Percentiles rank a stretch among this genome's conserved stretches.
These are phyloP conservation scores for Deilephila elpenor DNA, from an alignment of 2,888 invertebrate species.

Conservation along the genomic window DNA sequence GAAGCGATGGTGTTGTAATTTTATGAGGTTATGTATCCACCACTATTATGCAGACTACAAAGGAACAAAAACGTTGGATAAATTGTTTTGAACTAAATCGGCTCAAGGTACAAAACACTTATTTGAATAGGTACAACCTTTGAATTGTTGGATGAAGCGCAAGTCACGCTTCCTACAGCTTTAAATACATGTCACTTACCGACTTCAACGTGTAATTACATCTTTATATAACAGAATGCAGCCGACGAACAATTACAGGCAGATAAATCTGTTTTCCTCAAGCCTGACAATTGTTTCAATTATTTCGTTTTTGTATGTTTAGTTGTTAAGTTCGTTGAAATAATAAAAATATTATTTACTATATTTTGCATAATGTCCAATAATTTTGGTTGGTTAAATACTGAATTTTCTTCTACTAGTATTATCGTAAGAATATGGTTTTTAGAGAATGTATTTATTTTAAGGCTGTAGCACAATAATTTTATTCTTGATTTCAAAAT, in stretches of 20 bases:
- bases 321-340: neutral
- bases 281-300: constrained; percentile 13
- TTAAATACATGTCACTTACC: constrained; percentile 8
- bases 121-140: constrained; percentile 2
- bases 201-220: neutral
- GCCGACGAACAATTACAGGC: neutral
- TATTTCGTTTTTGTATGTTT: neutral
- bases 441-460: too few relatives aligned
- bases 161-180: constrained; percentile 28
- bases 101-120: constrained; percentile 6
- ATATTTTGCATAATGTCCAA: neutral
- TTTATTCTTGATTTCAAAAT: too few relatives aligned
- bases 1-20: too few relatives aligned
- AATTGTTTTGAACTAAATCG: neutral
- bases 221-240: neutral
- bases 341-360: neutral
- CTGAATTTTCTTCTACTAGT: too few relatives aligned
- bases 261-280: constrained; percentile 22
- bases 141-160: neutral
- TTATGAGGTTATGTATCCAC: too few relatives aligned
- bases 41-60: too few relatives aligned
- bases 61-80: too few relatives aligned
- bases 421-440: too few relatives aligned
- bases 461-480: too few relatives aligned
- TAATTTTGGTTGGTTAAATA: too few relatives aligned